Evolutionary conservation across 2,113 vertebrate genomes (phyloP).

Genomic region (Maccullochella peelii): DNA sequence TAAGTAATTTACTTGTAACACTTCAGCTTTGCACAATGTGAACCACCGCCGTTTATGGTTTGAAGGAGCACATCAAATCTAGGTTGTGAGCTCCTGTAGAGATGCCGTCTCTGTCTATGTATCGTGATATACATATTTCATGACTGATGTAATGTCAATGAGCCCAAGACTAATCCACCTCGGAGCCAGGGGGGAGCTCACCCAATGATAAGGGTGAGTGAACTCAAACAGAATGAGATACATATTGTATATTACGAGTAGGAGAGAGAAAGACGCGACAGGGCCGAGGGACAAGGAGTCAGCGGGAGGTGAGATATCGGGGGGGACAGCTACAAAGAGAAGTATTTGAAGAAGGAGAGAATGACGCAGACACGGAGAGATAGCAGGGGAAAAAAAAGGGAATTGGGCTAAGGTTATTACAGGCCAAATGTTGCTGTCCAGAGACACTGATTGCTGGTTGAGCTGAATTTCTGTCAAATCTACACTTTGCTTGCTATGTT

Average conservation of each 20-base stretch:
- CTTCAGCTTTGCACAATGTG: conserved; percentile 20
- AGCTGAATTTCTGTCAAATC: conserved; percentile 46
- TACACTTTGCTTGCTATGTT: conserved; percentile 30
- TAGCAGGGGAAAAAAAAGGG: neutral
- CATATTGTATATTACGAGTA: conserved; percentile 78
- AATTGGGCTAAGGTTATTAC: conserved; percentile 26
- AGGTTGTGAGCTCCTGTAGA: conserved; percentile 66
- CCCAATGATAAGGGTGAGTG: conserved; percentile 79
- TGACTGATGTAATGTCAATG: conserved; percentile 83
- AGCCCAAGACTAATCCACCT: conserved; percentile 81
- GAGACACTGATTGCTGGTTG: conserved; percentile 32
- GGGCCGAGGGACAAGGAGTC: conserved; percentile 52
- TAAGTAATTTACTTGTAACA: conserved; percentile 34
- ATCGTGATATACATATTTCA: conserved; percentile 85
- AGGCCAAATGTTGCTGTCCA: conserved; percentile 53
- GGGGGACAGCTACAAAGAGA: conserved; percentile 41
- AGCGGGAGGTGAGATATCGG: conserved; percentile 55
- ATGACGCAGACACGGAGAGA: conserved; percentile 30
- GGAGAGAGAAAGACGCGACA: conserved; percentile 58
- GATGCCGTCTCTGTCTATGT: conserved; percentile 70
- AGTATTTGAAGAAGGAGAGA: conserved; percentile 47
- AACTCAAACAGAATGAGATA: conserved; percentile 80
- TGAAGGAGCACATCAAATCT: conserved; percentile 63
- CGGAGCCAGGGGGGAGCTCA: conserved; percentile 69
- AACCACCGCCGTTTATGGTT: conserved; percentile 38